These are phyloP conservation scores for Struthio camelus DNA, from an alignment of 2,113 vertebrate species.

Conservation along the genomic window DNA sequence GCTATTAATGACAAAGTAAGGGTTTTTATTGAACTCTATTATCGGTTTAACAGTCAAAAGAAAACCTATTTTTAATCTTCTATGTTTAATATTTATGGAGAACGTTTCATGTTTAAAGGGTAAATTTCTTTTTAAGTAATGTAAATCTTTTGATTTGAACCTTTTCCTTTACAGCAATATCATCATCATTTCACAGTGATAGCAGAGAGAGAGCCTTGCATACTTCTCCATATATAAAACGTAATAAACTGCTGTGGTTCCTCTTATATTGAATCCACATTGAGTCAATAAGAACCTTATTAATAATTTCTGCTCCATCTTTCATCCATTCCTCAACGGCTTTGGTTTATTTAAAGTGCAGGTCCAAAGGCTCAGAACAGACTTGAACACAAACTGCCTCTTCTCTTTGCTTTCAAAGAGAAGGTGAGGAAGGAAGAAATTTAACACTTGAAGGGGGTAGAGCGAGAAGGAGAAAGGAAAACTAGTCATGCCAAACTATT, in stretches of 20 bases:
- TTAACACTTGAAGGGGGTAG: background rate
- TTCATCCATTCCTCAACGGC: constrained; percentile 18
- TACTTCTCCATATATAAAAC: background rate
- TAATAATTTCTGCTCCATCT: constrained; percentile 30
- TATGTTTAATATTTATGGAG: background rate
- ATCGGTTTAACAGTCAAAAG: background rate
- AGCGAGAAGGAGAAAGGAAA: background rate
- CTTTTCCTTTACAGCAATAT: background rate
- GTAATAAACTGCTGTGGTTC: background rate
- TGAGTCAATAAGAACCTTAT: background rate
- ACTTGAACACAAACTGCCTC: background rate
- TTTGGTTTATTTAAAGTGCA: constrained; percentile 33
- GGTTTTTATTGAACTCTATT: background rate
- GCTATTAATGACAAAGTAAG: background rate
- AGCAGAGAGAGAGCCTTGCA: background rate
- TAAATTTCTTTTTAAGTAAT: background rate
- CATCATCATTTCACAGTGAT: background rate
- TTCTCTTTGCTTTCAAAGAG: background rate
- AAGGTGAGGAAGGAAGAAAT: constrained; percentile 19
- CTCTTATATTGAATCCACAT: background rate
- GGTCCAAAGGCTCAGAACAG: constrained; percentile 24
- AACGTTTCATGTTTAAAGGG: background rate
- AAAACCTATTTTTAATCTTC: background rate
- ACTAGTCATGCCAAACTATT: background rate
- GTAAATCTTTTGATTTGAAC: background rate